phyloP scores from a whole-genome alignment of 2,113 vertebrate species.

The Ageneiosus marmoratus region DNA sequence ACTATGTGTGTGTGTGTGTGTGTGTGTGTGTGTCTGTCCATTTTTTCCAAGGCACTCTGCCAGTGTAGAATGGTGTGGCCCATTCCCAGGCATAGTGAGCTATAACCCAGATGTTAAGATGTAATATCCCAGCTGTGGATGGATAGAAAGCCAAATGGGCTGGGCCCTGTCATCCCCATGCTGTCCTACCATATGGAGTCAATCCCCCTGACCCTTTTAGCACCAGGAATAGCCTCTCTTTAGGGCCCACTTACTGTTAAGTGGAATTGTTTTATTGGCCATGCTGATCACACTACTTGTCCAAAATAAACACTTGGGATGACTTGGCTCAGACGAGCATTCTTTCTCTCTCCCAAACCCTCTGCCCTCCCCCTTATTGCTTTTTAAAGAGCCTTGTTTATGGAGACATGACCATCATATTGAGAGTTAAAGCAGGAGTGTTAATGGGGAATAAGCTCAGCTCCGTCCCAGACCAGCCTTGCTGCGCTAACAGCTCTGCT shows the following conservation, averaged over 20 bases:
- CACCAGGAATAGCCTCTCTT: constrained; percentile 94
- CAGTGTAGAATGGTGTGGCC: constrained; percentile 90
- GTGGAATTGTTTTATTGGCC: constrained; percentile 98
- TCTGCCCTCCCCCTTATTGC: constrained; percentile 50
- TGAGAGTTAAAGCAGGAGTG: constrained; percentile 87
- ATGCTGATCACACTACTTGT: constrained; percentile 92
- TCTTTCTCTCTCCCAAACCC: constrained; percentile 70
- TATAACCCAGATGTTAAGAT: constrained; percentile 98
- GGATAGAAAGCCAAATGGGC: constrained; percentile 89
- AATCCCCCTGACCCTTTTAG: constrained; percentile 92
- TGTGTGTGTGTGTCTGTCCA: constrained; percentile 57
- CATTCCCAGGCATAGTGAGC: constrained; percentile 97
- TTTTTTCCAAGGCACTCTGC: constrained; percentile 62
- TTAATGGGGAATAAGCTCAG: constrained; percentile 62
- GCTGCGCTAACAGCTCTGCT: constrained; percentile 39
- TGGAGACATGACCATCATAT: constrained; percentile 84
- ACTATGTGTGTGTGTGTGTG: constrained; percentile 12
- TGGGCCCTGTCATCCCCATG: constrained; percentile 87
- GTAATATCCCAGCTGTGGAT: constrained; percentile 93
- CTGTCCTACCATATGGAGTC: constrained; percentile 98
- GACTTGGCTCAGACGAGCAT: constrained; percentile 74
- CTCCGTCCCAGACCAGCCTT: constrained; percentile 25
- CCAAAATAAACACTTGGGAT: constrained; percentile 98
- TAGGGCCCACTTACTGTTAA: constrained; percentile 95
- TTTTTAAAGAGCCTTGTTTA: constrained; percentile 87